A percentile compares a stretch with the other conserved stretches of the same genome.
Evolutionary conservation across 2,797 vertebrate species (phyloP).

Genomic region (Lepus oiostolus): DNA sequence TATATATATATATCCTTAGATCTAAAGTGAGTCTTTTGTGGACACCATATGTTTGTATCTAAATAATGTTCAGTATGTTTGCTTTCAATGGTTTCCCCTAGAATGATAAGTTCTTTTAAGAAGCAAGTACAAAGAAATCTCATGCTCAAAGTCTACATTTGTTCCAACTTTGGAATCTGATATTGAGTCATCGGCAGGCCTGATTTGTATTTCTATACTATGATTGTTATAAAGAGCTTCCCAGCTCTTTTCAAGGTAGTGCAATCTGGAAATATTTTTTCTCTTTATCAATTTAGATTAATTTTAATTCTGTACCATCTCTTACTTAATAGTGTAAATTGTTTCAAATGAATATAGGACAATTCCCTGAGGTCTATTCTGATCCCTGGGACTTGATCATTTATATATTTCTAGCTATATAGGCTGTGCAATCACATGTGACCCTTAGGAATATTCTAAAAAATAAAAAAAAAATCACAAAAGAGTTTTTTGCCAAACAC

Average conservation of each 20-base stretch:
- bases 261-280: no score
- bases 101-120: not conserved
- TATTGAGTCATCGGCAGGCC: not conserved
- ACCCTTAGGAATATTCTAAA: not conserved
- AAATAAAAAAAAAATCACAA: not conserved
- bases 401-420: constrained; percentile 16
- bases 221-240: not conserved
- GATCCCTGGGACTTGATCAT: not conserved
- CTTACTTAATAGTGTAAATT: not conserved
- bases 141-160: not conserved
- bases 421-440: not conserved
- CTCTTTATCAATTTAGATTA: not conserved
- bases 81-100: not conserved
- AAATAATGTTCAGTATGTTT: not conserved
- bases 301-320: not conserved
- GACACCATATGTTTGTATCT: not conserved
- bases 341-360: not conserved
- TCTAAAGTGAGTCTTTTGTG: not conserved
- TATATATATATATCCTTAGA: not conserved
- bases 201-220: not conserved
- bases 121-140: not conserved
- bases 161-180: not conserved
- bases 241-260: no score
- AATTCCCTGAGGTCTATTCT: not conserved
- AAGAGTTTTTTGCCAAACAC: not conserved